Base-by-base conservation (phyloP, 1,140 invertebrate species). In the Hyphantria cunea region DNA sequence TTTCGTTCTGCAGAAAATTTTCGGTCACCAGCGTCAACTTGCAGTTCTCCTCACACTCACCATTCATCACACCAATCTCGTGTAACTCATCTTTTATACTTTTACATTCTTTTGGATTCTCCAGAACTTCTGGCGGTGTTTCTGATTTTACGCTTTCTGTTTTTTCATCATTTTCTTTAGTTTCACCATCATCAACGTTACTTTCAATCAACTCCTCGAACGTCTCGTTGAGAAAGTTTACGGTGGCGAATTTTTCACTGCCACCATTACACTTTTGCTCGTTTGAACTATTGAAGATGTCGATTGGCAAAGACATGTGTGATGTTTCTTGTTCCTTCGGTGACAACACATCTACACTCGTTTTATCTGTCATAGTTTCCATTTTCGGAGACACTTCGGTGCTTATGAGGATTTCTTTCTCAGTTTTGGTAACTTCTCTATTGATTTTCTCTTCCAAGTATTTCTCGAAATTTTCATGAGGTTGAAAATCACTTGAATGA, bases 1-100 rank as follows among this genome's bases (percentile, higher is more conserved):
- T 88, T 51, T 90, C 88, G 52, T 88, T 88, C 60, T 84, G 73
- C 68, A 90, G 79, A 78, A 90, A 90, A 71, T 87, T 72, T 54
- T 88, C 76, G 5, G 88, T 89, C 0, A 81, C 81, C 3, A 75
- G 68, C 3, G 78, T 61, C 47, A 85, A 48, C 56, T 77, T 79
- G 4, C 72, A 72, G 12, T 84, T 76, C 6, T 39, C 37, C n/a
- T 74, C 76, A 0, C 17, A 11, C 6, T 70, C 64, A 8, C 68
- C 78, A 34, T 83, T 83, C 11, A 60, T 34, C 41, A 47, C 53
- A 47, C 55, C 42, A 0, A 39, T n/a, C 49, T 66, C 49, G 47
- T 62, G 45, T 8, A 63, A 25, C 14, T 51, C 51, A 11, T 66
- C 62, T 15, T 60, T 72, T 15, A 53, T 44, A 17, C 50, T 55